Base-by-base conservation (phyloP, 2,113 vertebrate genomes). In the Dunckerocampus dactyliophorus region DNA sequence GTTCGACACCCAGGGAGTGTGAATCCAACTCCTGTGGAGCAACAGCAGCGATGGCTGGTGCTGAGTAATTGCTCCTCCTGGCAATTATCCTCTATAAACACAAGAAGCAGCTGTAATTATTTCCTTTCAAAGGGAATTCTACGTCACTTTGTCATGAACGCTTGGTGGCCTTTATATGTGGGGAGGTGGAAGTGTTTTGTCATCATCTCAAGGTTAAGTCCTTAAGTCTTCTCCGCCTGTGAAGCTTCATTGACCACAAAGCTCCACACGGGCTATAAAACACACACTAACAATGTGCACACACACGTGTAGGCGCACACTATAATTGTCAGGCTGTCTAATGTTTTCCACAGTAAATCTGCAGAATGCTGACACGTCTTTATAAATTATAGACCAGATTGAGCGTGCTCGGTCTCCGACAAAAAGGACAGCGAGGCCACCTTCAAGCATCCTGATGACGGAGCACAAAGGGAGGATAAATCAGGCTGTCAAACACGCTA, bases 71-170 rank as follows among this genome's bases (percentile, higher is more conserved):
- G 77, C 73, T 69, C 64, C 47, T 71, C 74, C 74, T 69, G 62
- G 70, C 73, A 83, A 88, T 87, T 81, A 83, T 72, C 62, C 80
- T 65, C 47, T 56, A 76, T 79, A 83, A 88, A 88, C 85, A 69
- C 65, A 84, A 78, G 71, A 84, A 79, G 34, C 49, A 67, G 69
- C 79, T 75, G 67, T 82, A 86, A 86, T 86, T 77, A 85, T 80
- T 85, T 76, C 65, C 66, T 84, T 81, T 85, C 77, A 87, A 81
- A 75, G 74, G 60, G 37, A 78, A 68, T 75, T 78, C 82, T 84
- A 80, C 76, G 74, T 71, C 62, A 71, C 65, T 75, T 84, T 63
- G 66, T 14, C 57, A 43, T 3, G 48, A 17, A 53, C 62, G 43
- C 57, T 3, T 11, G 45, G 65, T 61, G 58, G 63, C 46, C 47